Percentiles rank a stretch among this genome's conserved stretches.
Evolutionary conservation across 2,797 vertebrate species (phyloP).

Genomic region (Eidolon dupreanum): DNA sequence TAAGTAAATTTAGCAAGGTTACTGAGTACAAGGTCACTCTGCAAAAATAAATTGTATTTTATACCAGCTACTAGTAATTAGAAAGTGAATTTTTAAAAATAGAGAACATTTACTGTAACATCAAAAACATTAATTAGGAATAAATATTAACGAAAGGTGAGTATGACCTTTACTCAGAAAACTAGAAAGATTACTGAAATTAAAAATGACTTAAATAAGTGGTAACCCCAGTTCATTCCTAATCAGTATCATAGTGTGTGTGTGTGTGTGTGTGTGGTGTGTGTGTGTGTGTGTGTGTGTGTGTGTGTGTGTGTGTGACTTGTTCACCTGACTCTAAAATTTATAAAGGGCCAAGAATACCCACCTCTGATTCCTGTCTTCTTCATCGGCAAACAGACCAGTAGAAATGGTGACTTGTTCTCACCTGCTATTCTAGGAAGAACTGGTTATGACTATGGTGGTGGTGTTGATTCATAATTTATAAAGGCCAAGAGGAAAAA

Average conservation of each 20-base stretch:
- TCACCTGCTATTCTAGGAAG: background rate
- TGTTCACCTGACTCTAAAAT: background rate
- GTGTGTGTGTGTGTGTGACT: background rate
- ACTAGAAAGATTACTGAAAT: background rate
- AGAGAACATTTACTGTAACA: background rate
- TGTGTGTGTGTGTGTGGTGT: background rate
- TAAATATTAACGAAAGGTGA: background rate
- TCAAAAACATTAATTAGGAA: background rate
- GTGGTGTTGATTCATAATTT: background rate
- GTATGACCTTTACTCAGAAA: conserved; percentile 14
- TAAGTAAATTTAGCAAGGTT: conserved; percentile 15
- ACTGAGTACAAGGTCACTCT: background rate
- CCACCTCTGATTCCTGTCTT: background rate
- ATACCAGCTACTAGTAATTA: background rate
- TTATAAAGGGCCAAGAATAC: background rate
- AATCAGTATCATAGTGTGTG: background rate
- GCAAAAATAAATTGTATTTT: background rate
- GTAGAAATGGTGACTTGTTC: background rate
- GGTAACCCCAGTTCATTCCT: background rate
- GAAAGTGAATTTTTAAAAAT: conserved; percentile 19
- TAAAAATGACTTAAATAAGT: background rate
- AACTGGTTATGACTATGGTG: background rate
- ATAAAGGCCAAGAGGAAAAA: background rate
- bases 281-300: background rate
- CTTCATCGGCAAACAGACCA: background rate